These are phyloP conservation scores for Tiliacea aurago DNA, from an alignment of 2,888 invertebrate genomes.

Conservation along the genomic window DNA sequence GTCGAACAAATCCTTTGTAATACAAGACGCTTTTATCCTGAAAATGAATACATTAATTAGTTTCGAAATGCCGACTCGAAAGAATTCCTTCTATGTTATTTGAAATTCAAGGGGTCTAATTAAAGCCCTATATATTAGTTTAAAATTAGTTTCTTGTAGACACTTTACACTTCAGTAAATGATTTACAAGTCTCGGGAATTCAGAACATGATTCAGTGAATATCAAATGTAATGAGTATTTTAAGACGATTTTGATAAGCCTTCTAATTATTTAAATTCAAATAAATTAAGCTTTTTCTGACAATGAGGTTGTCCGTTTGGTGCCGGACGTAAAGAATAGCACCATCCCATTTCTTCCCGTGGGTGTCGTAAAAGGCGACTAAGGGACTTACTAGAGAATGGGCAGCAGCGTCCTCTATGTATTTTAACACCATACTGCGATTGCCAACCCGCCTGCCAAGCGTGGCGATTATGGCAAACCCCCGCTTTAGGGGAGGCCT, in stretches of 20 bases:
- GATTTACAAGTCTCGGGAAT: constrained; percentile 27
- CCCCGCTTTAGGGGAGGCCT: no score
- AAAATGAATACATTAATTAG: constrained; percentile 85
- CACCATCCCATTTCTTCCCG: no score
- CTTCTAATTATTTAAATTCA: constrained; percentile 3
- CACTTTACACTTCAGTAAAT: constrained; percentile 26
- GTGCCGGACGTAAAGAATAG: no score
- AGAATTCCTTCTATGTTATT: constrained; percentile 68
- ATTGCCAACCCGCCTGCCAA: no score
- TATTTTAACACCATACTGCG: no score
- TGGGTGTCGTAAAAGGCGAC: no score
- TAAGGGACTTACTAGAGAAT: no score
- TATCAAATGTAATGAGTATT: constrained; percentile 21
- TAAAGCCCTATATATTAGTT: constrained; percentile 48
- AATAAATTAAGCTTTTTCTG: background rate
- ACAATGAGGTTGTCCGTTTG: no score
- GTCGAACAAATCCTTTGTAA: constrained; percentile 82
- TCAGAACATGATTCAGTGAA: background rate
- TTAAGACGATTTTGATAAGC: background rate
- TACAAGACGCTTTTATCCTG: constrained; percentile 73
- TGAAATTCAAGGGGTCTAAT: constrained; percentile 65
- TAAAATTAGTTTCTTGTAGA: constrained; percentile 46
- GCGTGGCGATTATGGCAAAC: no score
- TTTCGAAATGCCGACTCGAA: constrained; percentile 69
- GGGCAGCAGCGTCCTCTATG: no score